phyloP scores from a whole-genome alignment of 2,113 vertebrate species.

The Hiodon alosoides region DNA sequence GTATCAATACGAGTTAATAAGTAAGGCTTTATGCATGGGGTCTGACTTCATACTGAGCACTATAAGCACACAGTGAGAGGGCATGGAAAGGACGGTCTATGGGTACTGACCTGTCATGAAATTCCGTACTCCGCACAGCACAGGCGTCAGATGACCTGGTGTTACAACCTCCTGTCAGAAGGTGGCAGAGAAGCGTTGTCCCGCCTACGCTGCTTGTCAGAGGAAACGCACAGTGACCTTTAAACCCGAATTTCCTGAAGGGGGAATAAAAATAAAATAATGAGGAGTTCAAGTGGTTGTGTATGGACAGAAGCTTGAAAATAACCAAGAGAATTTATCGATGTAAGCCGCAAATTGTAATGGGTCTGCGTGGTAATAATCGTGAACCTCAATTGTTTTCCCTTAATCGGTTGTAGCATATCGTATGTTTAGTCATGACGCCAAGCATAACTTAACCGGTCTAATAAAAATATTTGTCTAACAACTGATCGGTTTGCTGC shows the following conservation, averaged over 20 bases:
- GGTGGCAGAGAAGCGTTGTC: slow-evolving; percentile 2
- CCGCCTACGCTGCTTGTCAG: neutral
- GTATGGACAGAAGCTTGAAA: neutral
- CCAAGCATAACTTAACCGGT: neutral
- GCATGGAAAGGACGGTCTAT: neutral
- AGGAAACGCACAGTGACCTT: neutral
- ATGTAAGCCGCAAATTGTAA: too few species aligned
- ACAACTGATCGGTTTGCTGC: too few species aligned
- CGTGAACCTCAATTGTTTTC: neutral
- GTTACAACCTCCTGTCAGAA: slow-evolving; percentile 18
- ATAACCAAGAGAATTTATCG: neutral
- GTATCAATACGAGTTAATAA: too few species aligned
- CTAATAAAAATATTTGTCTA: neutral
- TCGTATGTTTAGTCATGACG: neutral
- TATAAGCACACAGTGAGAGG: neutral
- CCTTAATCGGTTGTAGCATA: neutral
- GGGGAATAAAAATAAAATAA: neutral
- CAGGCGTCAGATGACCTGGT: neutral
- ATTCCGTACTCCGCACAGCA: too few species aligned
- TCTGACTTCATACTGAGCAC: too few species aligned
- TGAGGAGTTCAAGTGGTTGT: neutral
- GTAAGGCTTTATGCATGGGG: too few species aligned
- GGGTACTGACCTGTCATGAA: too few species aligned
- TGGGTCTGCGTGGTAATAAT: neutral
- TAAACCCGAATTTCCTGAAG: slow-evolving; percentile 3